Evolutionary conservation across 2,113 vertebrate genomes (phyloP), one percentile per base, ranked within the genome.

Genomic region (Tragelaphus buxtoni): DNA sequence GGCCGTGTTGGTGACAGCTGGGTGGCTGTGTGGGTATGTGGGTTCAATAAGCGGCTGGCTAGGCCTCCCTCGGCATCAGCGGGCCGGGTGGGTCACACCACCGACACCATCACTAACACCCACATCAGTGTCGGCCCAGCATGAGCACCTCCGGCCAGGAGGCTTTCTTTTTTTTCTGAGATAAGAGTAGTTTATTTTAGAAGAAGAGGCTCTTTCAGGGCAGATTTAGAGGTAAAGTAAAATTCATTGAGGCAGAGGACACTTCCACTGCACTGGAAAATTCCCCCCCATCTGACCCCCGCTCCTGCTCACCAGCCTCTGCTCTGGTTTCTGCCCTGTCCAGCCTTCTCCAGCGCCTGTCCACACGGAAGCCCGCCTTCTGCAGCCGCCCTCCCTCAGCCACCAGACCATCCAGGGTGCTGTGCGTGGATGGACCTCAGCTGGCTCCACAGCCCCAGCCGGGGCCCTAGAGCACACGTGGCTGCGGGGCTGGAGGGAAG

Each of bases 11-110:
- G 63, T 13, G 51, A 60, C 3, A 13, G 74, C 20, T 32, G 39
- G 69, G 93, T 49, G 83, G 94, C 69, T 96, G 92, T 93, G 94
- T 80, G 60, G 92, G 49, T 56, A 80, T 53, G 1, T 24, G 20
- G 85, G 88, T 74, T 69, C 2, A 0, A 42, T 1, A 39, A 39
- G 80, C 14, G 28, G 11, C 82, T 28, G 69, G 14, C 77, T 3
- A n/a, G 53, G 14, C 39, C 81, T 77, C 65, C 61, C n/a, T 3
- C 6, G 69, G 74, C 32, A 63, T 28, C 26, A n/a, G 17, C 0
- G 2, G 92, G 12, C 4, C 1, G 1, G 42, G 47, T 9, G 51
- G 61, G 14, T n/a, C 0, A 14, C 24, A 18, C 9, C 14, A 26
- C 1, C 16, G 58, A 5, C 14, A 9, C 17, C 86, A 45, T 2